Base-by-base conservation (phyloP, 1,140 invertebrate genomes). In the Eubasilissa regina region DNA sequence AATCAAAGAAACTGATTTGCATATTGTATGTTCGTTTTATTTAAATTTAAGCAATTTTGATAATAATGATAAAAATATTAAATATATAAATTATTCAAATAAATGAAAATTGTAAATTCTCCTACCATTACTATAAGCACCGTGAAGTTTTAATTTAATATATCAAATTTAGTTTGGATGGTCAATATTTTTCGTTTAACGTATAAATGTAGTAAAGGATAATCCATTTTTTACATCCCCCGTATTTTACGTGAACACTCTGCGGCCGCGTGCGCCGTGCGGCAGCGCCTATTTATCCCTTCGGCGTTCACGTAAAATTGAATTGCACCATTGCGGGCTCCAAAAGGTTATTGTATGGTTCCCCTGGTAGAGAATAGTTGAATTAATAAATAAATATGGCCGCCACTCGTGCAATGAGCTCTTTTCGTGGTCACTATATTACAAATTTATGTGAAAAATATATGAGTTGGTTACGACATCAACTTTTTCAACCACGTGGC, bases 331-430 rank as follows among this genome's bases (percentile, higher is more conserved):
- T 17, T 43, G 73, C n/a, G 43, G 53, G 35, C 56, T 47, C 55
- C 43, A 75, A 75, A 56, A 53, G 56, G 73, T 75, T 75, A 75
- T 75, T 75, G 73, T 58, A 75, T 60, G 35, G 73, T 35, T 75
- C 73, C 73, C 73, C 13, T 43, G 43, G 73, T 53, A 43, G 48
- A 35, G 15, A 21, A 43, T 60, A 56, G 51, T 47, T 75, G 56
- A 75, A 75, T 73, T 75, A 75, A 75, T 75, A 75, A 75, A 75
- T 75, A 75, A 58, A 75, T 44, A 75, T 75, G 53, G 51, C 43
- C 19, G 9, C 53, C 68, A 73, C 68, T 73, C 53, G 68, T 12
- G 48, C 21, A 68, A 68, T 68, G 64, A 68, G 64, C 64, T 68
- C 64, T 68, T 35, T 68, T 47, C 64, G 64, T 68, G 64, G 64